Percentiles rank a stretch among this genome's conserved stretches.
Evolutionary conservation across 1,140 invertebrate genomes (phyloP).

Genomic region (Ectropis grisescens): DNA sequence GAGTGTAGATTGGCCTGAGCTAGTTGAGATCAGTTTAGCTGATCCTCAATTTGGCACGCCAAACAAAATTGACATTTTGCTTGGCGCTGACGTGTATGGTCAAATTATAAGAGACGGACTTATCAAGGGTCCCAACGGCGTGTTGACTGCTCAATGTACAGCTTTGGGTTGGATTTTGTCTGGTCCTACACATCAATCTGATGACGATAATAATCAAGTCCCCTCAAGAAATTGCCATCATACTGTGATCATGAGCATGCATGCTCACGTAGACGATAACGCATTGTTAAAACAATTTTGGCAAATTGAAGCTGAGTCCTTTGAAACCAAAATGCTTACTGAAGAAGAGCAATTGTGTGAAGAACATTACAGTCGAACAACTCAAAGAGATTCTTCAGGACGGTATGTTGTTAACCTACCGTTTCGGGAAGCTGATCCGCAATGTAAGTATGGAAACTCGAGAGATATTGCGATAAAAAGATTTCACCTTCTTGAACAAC

Average conservation of each 20-base stretch:
- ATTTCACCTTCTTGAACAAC: slow-evolving; percentile 10
- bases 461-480: slow-evolving; percentile 12
- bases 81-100: too few species aligned
- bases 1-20: too few species aligned
- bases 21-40: slow-evolving; percentile 6
- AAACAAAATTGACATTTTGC: too few species aligned
- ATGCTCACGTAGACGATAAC: neutral
- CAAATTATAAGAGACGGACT: slow-evolving; percentile 7
- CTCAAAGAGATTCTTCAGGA: slow-evolving; percentile 1
- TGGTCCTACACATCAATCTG: too few species aligned
- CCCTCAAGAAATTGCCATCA: neutral
- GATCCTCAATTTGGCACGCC: slow-evolving; percentile 10
- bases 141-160: slow-evolving; percentile 4
- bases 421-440: slow-evolving; percentile 4
- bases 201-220: slow-evolving; percentile 1
- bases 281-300: slow-evolving; percentile 6
- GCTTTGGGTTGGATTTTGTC: slow-evolving; percentile 5
- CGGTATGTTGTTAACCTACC: slow-evolving; percentile 12
- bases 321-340: slow-evolving; percentile 2
- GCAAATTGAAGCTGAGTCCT: slow-evolving; percentile 6
- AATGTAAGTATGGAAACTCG: slow-evolving; percentile 4
- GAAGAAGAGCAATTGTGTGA: slow-evolving; percentile 9
- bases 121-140: slow-evolving; percentile 4
- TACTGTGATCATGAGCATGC: neutral
- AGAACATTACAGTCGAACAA: slow-evolving; percentile 3